These are phyloP conservation scores for Drosophila dunni DNA, from an alignment of 1,140 invertebrate genomes.

Conservation along the genomic window DNA sequence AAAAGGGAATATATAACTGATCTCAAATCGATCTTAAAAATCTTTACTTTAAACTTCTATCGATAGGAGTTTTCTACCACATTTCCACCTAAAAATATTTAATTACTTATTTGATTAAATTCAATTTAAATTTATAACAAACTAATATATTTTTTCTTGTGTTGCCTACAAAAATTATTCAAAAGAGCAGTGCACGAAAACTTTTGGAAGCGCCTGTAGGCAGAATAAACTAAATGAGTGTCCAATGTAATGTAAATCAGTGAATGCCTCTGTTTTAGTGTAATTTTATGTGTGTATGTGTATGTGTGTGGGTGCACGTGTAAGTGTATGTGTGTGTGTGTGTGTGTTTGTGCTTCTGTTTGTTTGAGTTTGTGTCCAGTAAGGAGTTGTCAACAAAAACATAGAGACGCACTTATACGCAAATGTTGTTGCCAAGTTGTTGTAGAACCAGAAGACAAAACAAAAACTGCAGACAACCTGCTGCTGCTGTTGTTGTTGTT, in stretches of 20 bases:
- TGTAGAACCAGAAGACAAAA: constrained; percentile 43
- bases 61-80: no score
- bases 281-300: constrained; percentile 9
- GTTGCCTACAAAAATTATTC: background rate
- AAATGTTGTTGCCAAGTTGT: constrained; percentile 60
- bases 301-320: constrained; percentile 25
- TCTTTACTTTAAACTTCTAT: no score
- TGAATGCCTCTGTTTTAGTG: constrained; percentile 32
- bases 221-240: constrained; percentile 4
- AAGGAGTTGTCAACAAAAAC: constrained; percentile 81
- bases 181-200: constrained; percentile 20
- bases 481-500: constrained; percentile 24
- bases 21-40: background rate
- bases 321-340: constrained; percentile 14
- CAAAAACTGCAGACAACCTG: constrained; percentile 72
- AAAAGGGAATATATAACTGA: background rate
- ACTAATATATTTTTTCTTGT: no score
- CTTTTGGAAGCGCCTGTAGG: constrained; percentile 52
- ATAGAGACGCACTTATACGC: constrained; percentile 78
- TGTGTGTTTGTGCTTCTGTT: constrained; percentile 26
- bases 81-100: background rate
- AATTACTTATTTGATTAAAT: no score
- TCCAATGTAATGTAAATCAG: constrained; percentile 59
- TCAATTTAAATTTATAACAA: no score
- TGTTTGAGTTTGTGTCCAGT: constrained; percentile 53